Conservation (phyloP, 1,140 invertebrate species). For the Aphaenogaster floridana region DNA sequence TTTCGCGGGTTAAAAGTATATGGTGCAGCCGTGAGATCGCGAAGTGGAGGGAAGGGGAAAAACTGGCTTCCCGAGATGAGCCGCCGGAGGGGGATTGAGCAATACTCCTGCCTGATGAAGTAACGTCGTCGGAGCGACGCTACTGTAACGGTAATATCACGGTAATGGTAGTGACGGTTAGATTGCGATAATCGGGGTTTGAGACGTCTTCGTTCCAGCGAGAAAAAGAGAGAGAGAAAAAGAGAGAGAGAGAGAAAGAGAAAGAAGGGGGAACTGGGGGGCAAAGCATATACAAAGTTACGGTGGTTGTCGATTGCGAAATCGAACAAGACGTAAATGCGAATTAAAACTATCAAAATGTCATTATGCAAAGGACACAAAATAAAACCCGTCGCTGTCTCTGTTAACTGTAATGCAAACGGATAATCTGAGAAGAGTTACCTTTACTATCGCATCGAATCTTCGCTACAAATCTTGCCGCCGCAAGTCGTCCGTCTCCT, state of each 20-base stretch:
- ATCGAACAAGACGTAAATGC: conserved; percentile 12
- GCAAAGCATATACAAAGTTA: background rate
- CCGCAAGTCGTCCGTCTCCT: background rate
- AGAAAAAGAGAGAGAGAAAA: conserved; percentile 8
- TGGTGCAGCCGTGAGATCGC: background rate
- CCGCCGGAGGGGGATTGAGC: conserved; percentile 57
- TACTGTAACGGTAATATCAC: conserved; percentile 69
- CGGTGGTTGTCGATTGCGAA: conserved; percentile 9
- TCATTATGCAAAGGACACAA: conserved; percentile 30
- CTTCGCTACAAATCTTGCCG: background rate
- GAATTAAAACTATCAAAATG: conserved; percentile 36
- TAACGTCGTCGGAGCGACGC: conserved; percentile 60
- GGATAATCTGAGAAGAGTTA: conserved; percentile 21
- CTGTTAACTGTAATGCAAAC: conserved; percentile 21
- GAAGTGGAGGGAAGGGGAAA: background rate
- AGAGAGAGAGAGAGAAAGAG: background rate
- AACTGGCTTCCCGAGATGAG: conserved; percentile 57
- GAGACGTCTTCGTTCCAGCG: background rate
- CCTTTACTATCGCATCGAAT: background rate
- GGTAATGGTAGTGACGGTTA: conserved; percentile 36
- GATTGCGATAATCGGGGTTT: conserved; percentile 49
- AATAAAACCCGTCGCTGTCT: background rate
- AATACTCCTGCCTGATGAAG: conserved; percentile 61
- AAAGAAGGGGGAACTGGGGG: background rate
- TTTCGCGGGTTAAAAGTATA: conserved; percentile 51